Evolutionary conservation across 2,888 invertebrate species (phyloP).

Genomic region (Harpalus rufipes): DNA sequence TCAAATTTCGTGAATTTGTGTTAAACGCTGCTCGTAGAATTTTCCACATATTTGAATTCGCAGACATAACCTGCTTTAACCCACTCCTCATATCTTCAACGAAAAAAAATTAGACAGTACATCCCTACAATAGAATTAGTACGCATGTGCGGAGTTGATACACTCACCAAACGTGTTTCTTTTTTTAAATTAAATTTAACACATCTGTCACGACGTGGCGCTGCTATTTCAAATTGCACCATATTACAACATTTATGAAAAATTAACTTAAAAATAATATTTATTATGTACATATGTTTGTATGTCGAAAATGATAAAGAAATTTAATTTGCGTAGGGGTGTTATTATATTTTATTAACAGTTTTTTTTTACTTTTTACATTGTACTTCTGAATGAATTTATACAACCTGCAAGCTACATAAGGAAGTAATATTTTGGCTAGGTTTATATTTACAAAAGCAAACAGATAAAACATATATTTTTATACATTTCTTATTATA

Average conservation of each 20-base stretch:
- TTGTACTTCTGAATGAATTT: background rate
- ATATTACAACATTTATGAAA: background rate
- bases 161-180: background rate
- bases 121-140: background rate
- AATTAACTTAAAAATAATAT: background rate
- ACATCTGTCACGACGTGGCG: background rate
- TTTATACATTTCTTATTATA: background rate
- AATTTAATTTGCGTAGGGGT: too few species aligned
- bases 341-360: background rate
- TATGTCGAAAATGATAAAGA: background rate
- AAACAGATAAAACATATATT: background rate
- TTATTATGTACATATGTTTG: background rate
- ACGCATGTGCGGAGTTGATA: conserved; percentile 11
- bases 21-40: conserved; percentile 34
- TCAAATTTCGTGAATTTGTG: conserved; percentile 34
- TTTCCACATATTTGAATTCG: conserved; percentile 52
- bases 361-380: background rate
- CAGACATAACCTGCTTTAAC: conserved; percentile 25
- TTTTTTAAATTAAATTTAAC: background rate
- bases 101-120: conserved; percentile 18
- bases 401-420: too few species aligned
- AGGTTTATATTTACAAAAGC: background rate
- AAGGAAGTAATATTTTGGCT: background rate
- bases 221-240: background rate
- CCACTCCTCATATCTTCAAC: too few species aligned